phyloP scores from a whole-genome alignment of 2,888 invertebrate species.

The Epinotia ramella region DNA sequence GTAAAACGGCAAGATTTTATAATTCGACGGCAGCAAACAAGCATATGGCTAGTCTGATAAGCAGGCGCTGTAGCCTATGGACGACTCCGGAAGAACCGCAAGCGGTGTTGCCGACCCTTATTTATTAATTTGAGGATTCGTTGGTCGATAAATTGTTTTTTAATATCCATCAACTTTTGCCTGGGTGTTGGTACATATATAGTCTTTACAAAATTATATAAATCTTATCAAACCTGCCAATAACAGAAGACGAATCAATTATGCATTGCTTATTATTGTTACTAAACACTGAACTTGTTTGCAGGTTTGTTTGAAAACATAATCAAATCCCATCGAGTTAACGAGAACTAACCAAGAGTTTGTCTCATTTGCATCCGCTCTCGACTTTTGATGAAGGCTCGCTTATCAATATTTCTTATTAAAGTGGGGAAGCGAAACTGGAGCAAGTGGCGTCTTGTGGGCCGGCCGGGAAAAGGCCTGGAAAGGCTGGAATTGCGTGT shows the following conservation, averaged over 20 bases:
- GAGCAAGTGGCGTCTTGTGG: slow-evolving; percentile 3
- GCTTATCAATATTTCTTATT: slow-evolving; percentile 32
- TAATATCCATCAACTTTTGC: too few relatives aligned
- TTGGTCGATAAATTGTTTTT: too few relatives aligned
- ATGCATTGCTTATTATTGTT: neutral
- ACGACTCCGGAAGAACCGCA: too few relatives aligned
- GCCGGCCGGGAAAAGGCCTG: neutral
- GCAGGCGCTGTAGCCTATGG: too few relatives aligned
- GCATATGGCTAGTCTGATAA: too few relatives aligned
- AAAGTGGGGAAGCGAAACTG: slow-evolving; percentile 5
- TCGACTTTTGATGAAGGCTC: slow-evolving; percentile 39
- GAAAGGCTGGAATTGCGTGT: neutral
- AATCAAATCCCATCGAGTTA: slow-evolving; percentile 41
- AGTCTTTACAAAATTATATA: neutral
- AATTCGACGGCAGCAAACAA: too few relatives aligned
- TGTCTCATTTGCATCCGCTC: slow-evolving; percentile 36
- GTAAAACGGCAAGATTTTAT: neutral
- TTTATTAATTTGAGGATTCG: too few relatives aligned
- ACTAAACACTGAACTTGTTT: slow-evolving; percentile 21
- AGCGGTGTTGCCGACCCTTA: too few relatives aligned
- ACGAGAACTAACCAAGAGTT: slow-evolving; percentile 37
- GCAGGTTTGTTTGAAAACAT: slow-evolving; percentile 15
- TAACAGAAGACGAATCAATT: neutral
- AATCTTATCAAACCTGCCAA: neutral
- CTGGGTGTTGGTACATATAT: neutral